phyloP scores from a whole-genome alignment of 1,140 invertebrate genomes.

The Drosophila ficusphila region DNA sequence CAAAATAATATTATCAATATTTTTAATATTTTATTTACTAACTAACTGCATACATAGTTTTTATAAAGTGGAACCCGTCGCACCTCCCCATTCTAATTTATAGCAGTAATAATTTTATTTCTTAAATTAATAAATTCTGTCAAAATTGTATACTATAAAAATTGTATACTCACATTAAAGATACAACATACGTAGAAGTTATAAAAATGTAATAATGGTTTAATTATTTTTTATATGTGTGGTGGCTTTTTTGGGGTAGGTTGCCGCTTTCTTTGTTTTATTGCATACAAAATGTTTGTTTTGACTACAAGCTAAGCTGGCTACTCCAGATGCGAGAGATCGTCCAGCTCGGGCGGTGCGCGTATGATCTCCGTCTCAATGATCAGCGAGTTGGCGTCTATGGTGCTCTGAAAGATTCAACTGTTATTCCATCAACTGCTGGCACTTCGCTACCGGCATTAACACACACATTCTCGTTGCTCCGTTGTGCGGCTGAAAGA shows the following conservation, averaged over 20 bases:
- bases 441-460: constrained; percentile 54
- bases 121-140: too few relatives aligned
- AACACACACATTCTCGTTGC: constrained; percentile 75
- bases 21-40: too few relatives aligned
- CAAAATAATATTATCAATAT: too few relatives aligned
- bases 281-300: constrained; percentile 27
- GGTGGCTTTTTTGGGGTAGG: constrained; percentile 18
- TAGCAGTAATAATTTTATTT: too few relatives aligned
- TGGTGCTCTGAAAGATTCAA: constrained; percentile 72
- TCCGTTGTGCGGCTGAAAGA: constrained; percentile 27
- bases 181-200: background rate
- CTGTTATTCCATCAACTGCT: constrained; percentile 46
- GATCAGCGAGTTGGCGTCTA: constrained; percentile 76
- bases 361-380: constrained; percentile 81
- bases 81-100: too few relatives aligned
- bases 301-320: constrained; percentile 20
- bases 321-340: constrained; percentile 80
- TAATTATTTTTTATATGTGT: constrained; percentile 1
- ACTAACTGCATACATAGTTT: too few relatives aligned
- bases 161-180: too few relatives aligned
- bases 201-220: background rate
- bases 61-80: too few relatives aligned
- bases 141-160: too few relatives aligned
- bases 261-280: constrained; percentile 43
- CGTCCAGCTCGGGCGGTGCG: constrained; percentile 72